Percentiles rank a stretch among this genome's conserved stretches.
Conservation (phyloP, 2,888 invertebrate species). For the Neoascia interrupta region DNA sequence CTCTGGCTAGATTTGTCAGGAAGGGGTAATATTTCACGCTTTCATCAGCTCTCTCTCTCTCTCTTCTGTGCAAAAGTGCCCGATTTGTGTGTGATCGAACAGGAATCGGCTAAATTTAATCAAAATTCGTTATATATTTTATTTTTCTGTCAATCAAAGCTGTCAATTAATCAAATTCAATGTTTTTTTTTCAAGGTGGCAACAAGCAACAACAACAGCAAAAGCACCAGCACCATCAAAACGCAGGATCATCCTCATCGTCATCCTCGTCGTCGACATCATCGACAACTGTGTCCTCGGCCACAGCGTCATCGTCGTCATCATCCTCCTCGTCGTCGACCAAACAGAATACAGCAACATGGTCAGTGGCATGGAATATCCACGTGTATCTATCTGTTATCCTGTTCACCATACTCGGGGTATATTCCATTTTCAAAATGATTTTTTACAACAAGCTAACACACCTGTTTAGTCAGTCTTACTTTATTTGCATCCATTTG, state of each 20-base stretch:
- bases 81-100: no score
- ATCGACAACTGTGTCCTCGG: conserved; percentile 45
- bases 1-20: no score
- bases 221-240: conserved; percentile 55
- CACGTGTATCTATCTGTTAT: conserved; percentile 93
- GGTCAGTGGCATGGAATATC: conserved; percentile 94
- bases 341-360: conserved; percentile 80
- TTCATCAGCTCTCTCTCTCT: no score
- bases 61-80: no score
- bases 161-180: no score
- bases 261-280: conserved; percentile 68
- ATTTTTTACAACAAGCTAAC: conserved; percentile 92
- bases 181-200: no score
- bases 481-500: conserved; percentile 91
- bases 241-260: conserved; percentile 38
- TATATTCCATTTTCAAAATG: conserved; percentile 92
- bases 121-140: neutral
- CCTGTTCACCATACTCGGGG: conserved; percentile 90
- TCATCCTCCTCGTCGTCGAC: conserved; percentile 70
- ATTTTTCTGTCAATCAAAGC: neutral
- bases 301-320: conserved; percentile 56
- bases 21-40: no score
- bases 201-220: conserved; percentile 57
- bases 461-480: conserved; percentile 91
- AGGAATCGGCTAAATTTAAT: no score